Evolutionary conservation across 2,888 invertebrate species (phyloP).

Genomic region (Drosophila robusta): DNA sequence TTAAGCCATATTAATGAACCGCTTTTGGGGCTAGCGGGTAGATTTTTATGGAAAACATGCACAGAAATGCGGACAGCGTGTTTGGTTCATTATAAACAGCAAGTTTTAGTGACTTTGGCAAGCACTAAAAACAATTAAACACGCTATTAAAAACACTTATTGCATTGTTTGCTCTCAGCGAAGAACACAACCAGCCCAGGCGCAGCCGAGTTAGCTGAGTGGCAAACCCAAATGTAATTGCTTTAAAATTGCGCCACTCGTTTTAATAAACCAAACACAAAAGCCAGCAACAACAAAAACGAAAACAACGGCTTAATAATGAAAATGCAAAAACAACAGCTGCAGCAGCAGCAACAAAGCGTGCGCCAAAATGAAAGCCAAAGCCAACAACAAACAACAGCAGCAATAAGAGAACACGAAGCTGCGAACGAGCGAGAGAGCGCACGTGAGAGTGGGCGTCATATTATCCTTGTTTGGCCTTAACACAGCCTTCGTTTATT

Average conservation of each 20-base stretch:
- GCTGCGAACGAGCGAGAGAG: conserved; percentile 12
- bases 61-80: conserved; percentile 36
- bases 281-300: conserved; percentile 31
- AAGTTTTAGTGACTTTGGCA: conserved; percentile 43
- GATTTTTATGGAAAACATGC: conserved; percentile 11
- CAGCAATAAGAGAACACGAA: conserved; percentile 21
- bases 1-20: conserved; percentile 34
- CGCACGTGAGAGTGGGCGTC: conserved; percentile 26
- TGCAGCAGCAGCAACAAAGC: conserved; percentile 27
- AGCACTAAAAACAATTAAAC: conserved; percentile 55
- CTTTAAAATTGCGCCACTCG: conserved; percentile 82
- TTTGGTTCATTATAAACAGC: conserved; percentile 43
- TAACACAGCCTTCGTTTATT: conserved; percentile 65
- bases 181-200: conserved; percentile 22
- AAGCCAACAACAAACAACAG: conserved; percentile 33
- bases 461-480: conserved; percentile 67
- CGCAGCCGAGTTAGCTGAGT: conserved; percentile 26
- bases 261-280: conserved; percentile 74
- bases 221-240: conserved; percentile 69
- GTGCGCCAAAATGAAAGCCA: conserved; percentile 49
- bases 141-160: conserved; percentile 55
- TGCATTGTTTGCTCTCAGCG: conserved; percentile 43
- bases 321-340: conserved; percentile 42
- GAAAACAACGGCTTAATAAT: conserved; percentile 23
- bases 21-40: conserved; percentile 1